phyloP scores from a whole-genome alignment of 1,140 invertebrate species.

The Venturia canescens region DNA sequence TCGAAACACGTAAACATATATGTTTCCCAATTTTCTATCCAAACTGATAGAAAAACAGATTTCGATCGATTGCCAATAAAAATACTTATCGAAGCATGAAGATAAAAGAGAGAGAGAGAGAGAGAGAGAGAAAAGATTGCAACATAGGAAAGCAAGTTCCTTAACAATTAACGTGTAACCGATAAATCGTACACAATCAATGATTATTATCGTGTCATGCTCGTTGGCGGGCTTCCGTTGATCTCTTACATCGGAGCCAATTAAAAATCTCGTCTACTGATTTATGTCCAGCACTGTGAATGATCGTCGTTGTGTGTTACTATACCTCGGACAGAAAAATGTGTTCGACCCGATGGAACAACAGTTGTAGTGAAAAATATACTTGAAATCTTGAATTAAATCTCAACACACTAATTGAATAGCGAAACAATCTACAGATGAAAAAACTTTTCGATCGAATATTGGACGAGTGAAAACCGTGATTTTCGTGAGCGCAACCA shows the following conservation, averaged over 20 bases:
- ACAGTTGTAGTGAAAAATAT: too few species aligned
- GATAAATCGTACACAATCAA: constrained; percentile 21
- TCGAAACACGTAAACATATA: too few species aligned
- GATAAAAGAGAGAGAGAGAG: background rate
- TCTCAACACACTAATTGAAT: too few species aligned
- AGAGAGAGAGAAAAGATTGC: background rate
- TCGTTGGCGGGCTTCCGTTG: constrained; percentile 2
- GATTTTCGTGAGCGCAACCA: too few species aligned
- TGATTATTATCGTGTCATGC: constrained; percentile 36
- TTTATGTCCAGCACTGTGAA: background rate
- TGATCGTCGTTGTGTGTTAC: too few species aligned
- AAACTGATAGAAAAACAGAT: too few species aligned
- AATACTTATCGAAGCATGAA: background rate
- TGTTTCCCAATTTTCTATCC: too few species aligned
- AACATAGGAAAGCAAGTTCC: background rate
- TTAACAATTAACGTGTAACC: constrained; percentile 29
- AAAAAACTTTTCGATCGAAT: too few species aligned
- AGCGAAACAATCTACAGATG: too few species aligned
- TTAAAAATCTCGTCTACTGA: constrained; percentile 5
- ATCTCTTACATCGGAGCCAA: constrained; percentile 29
- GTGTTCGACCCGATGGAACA: background rate
- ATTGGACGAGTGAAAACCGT: too few species aligned
- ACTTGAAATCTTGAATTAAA: too few species aligned
- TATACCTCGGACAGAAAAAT: background rate
- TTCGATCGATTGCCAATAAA: too few species aligned